phyloP scores from a whole-genome alignment of 2,797 vertebrate species.

The Falco berigora region DNA sequence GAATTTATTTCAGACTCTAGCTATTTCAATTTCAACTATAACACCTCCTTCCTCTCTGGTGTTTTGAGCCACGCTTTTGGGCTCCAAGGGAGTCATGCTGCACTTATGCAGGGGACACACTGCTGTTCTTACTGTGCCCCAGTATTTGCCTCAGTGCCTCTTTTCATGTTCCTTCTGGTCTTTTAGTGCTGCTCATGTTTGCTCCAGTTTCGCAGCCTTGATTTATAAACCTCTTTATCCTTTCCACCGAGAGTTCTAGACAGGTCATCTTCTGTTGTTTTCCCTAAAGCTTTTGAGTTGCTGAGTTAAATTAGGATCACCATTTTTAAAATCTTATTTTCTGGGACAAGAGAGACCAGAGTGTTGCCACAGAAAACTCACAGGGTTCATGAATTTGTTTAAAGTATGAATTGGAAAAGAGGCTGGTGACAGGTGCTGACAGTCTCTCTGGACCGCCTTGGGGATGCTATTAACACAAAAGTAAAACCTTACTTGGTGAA shows the following conservation, averaged over 20 bases:
- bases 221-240: slow-evolving; percentile 56
- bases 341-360: slow-evolving; percentile 18
- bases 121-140: not conserved
- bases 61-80: not conserved
- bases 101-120: not conserved
- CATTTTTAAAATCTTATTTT: slow-evolving; percentile 42
- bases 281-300: slow-evolving; percentile 44
- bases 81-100: not conserved
- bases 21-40: too few relatives aligned
- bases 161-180: not conserved
- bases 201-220: slow-evolving; percentile 53
- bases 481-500: not conserved
- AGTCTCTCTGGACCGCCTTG: not conserved
- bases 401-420: not conserved
- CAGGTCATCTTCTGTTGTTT: slow-evolving; percentile 23
- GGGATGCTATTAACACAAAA: not conserved
- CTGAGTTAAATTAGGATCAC: slow-evolving; percentile 54
- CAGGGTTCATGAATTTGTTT: not conserved
- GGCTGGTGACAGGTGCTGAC: not conserved
- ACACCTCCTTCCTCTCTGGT: not conserved
- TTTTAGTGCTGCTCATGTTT: not conserved
- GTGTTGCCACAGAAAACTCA: not conserved
- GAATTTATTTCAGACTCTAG: too few relatives aligned
- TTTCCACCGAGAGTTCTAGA: slow-evolving; percentile 37
- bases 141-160: not conserved